Conservation (phyloP, 2,113 vertebrate species). For the Anthoscopus minutus region DNA sequence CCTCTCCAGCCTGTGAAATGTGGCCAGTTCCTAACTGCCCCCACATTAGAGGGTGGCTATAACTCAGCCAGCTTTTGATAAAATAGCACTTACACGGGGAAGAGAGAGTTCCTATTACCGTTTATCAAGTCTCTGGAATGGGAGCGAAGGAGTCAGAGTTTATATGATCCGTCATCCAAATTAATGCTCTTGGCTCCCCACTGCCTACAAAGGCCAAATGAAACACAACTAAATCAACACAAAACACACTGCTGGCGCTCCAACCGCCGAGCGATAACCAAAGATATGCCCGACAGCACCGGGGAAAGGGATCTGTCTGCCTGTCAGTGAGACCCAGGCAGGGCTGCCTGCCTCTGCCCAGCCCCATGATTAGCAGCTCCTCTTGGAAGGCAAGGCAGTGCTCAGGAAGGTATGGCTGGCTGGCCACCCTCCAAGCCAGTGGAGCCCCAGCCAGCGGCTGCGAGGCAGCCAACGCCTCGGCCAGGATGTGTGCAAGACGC, state of each 20-base stretch:
- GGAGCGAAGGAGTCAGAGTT: slow-evolving; percentile 57
- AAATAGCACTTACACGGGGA: slow-evolving; percentile 54
- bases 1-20: slow-evolving; percentile 36
- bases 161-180: slow-evolving; percentile 61
- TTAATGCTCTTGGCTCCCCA: slow-evolving; percentile 58
- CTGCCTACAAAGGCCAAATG: slow-evolving; percentile 40
- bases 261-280: neutral
- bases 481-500: slow-evolving; percentile 6
- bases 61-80: slow-evolving; percentile 62
- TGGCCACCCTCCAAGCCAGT: neutral
- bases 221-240: slow-evolving; percentile 59
- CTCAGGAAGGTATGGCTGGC: neutral
- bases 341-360: neutral
- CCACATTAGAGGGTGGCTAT: slow-evolving; percentile 42
- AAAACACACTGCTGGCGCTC: neutral
- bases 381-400: neutral
- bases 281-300: neutral
- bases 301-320: neutral
- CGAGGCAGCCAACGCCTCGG: slow-evolving; percentile 18
- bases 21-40: slow-evolving; percentile 38
- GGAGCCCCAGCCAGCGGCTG: neutral
- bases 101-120: slow-evolving; percentile 55
- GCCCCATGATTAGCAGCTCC: neutral
- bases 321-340: neutral
- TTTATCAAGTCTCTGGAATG: slow-evolving; percentile 64